Conservation (phyloP, 1,140 invertebrate species). For the Drosophila mojavensis region DNA sequence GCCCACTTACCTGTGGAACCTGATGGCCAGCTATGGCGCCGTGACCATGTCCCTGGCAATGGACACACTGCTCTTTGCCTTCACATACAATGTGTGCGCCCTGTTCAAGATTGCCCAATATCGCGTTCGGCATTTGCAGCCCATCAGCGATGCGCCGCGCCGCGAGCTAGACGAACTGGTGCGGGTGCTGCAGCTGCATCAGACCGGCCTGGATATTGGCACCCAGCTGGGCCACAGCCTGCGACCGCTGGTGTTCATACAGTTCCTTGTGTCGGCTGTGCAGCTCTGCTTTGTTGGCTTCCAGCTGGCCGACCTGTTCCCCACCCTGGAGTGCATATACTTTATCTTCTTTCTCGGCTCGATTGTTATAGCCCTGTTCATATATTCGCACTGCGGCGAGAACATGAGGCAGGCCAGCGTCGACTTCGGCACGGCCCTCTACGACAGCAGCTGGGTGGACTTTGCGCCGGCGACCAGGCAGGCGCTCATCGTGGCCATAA, state of each 20-base stretch:
- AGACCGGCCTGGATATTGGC: conserved; percentile 58
- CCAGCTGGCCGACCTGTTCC: conserved; percentile 65
- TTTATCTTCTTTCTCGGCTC: conserved; percentile 63
- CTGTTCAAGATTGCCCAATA: conserved; percentile 68
- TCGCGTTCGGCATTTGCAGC: conserved; percentile 43
- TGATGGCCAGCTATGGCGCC: conserved; percentile 59
- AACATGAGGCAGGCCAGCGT: conserved; percentile 63
- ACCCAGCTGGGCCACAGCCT: conserved; percentile 41
- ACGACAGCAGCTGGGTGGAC: conserved; percentile 60
- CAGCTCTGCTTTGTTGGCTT: conserved; percentile 70
- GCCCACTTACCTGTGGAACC: conserved; percentile 68
- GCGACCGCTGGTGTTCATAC: conserved; percentile 57
- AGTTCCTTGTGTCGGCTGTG: conserved; percentile 62
- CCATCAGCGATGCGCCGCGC: background rate
- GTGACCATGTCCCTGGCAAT: conserved; percentile 64
- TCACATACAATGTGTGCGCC: conserved; percentile 70
- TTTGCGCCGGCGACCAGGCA: conserved; percentile 47
- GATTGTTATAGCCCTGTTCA: conserved; percentile 62
- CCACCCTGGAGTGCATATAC: conserved; percentile 56
- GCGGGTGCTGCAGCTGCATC: conserved; percentile 56
- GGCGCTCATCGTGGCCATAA: conserved; percentile 43
- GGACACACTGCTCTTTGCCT: conserved; percentile 63
- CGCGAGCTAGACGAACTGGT: conserved; percentile 42
- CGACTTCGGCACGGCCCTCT: conserved; percentile 57
- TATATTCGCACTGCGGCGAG: conserved; percentile 71